Conservation (phyloP, 1,140 invertebrate genomes). For the Coptotermes formosanus region DNA sequence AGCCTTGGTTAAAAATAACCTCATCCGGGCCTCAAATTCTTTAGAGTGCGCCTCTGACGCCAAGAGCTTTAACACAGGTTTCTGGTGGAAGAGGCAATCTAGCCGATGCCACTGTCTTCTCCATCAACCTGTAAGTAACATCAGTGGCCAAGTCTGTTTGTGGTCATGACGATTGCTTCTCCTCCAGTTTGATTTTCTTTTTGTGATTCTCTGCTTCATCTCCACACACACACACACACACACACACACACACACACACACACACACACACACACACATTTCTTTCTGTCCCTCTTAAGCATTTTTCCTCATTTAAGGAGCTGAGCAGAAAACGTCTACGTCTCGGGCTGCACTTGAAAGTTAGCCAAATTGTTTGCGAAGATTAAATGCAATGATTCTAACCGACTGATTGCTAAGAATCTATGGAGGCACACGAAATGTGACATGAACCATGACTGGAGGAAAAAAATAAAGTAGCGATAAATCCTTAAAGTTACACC, state of each 20-base stretch:
- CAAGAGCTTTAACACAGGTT: background rate
- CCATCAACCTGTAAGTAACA: background rate
- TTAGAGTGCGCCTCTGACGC: too few relatives aligned
- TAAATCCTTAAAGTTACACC: too few relatives aligned
- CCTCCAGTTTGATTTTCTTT: background rate
- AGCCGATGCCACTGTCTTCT: background rate
- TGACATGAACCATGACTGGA: too few relatives aligned
- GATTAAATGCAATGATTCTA: too few relatives aligned
- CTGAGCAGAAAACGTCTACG: background rate
- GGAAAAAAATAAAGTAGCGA: too few relatives aligned
- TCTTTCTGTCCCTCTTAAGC: background rate
- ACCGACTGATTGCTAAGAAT: too few relatives aligned
- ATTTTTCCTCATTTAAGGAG: background rate
- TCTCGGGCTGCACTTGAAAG: too few relatives aligned
- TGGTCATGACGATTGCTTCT: background rate
- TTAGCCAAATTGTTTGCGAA: too few relatives aligned
- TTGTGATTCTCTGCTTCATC: background rate
- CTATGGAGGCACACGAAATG: too few relatives aligned
- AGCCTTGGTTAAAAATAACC: too few relatives aligned
- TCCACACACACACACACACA: background rate
- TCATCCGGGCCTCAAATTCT: too few relatives aligned
- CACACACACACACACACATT: background rate
- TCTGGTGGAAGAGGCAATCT: background rate
- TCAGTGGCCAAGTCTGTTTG: background rate
- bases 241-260: background rate